These are phyloP conservation scores for Nyctalus aviator DNA, from an alignment of 2,797 vertebrate genomes.

Conservation along the genomic window DNA sequence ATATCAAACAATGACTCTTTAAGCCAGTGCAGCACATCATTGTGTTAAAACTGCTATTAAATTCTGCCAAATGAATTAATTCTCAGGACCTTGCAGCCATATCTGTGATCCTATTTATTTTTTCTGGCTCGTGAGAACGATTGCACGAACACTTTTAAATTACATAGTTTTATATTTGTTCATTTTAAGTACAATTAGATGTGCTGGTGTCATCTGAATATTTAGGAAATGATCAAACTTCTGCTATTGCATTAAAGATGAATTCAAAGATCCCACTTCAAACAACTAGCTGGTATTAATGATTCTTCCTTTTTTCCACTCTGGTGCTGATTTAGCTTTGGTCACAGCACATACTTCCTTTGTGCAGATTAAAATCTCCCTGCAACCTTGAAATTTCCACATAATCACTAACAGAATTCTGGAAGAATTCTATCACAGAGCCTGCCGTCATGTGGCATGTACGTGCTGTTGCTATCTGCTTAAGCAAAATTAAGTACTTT, in stretches of 20 bases:
- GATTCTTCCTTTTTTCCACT: background rate
- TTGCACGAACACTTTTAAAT: background rate
- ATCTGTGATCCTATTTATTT: background rate
- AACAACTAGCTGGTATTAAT: slow-evolving; percentile 11
- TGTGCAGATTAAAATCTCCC: slow-evolving; percentile 47
- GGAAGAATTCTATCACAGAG: background rate
- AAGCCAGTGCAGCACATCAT: background rate
- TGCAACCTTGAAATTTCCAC: slow-evolving; percentile 30
- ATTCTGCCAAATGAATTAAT: slow-evolving; percentile 22
- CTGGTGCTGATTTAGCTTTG: background rate
- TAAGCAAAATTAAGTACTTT: background rate
- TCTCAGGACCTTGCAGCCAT: background rate
- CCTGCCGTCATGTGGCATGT: background rate
- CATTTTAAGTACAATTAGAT: slow-evolving; percentile 12
- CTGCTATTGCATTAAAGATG: background rate
- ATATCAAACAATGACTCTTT: background rate
- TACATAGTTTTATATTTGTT: background rate
- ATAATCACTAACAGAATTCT: slow-evolving; percentile 10
- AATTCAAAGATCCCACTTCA: background rate
- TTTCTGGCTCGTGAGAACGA: background rate
- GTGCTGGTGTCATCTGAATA: background rate
- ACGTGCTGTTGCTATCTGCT: background rate
- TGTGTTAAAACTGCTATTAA: slow-evolving; percentile 5
- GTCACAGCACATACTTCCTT: background rate
- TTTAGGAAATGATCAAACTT: slow-evolving; percentile 20